Evolutionary conservation across 2,797 vertebrate genomes (phyloP).

Genomic region (Macropodus opercularis): DNA sequence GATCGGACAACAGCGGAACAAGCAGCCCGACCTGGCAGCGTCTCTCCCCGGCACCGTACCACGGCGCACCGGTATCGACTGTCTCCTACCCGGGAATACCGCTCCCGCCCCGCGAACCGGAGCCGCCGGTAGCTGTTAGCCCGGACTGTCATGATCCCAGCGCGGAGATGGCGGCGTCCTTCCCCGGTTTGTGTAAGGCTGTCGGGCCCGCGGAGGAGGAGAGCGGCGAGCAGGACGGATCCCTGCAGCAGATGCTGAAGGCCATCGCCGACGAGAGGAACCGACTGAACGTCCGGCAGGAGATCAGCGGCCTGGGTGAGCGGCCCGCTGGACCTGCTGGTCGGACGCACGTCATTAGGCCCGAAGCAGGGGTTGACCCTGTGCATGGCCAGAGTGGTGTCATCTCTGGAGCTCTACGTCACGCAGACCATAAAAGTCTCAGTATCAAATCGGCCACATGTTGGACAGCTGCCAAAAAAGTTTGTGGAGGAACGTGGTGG

Average conservation of each 20-base stretch:
- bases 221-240: conserved; percentile 79
- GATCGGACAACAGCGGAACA: conserved; percentile 65
- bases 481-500: too few relatives aligned
- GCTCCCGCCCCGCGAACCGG: conserved; percentile 39
- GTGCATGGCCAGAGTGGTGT: too few relatives aligned
- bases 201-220: conserved; percentile 75
- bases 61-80: conserved; percentile 2
- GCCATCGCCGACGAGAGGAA: conserved; percentile 83
- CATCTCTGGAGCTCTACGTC: too few relatives aligned
- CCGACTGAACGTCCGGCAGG: conserved; percentile 80
- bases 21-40: conserved; percentile 28
- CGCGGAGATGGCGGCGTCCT: conserved; percentile 84
- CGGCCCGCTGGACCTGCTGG: neutral
- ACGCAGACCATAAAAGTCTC: too few relatives aligned
- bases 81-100: conserved; percentile 1
- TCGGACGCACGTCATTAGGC: too few relatives aligned
- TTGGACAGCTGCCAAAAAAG: too few relatives aligned
- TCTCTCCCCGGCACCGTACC: neutral
- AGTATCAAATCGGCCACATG: too few relatives aligned
- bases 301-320: conserved; percentile 80
- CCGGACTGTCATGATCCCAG: conserved; percentile 81
- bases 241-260: conserved; percentile 85
- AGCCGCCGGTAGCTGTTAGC: conserved; percentile 43
- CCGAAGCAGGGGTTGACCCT: too few relatives aligned
- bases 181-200: conserved; percentile 75